Evolutionary conservation across 2,113 vertebrate species (phyloP), one percentile per base, ranked within the genome.

Genomic region (Odobenus rosmarus): DNA sequence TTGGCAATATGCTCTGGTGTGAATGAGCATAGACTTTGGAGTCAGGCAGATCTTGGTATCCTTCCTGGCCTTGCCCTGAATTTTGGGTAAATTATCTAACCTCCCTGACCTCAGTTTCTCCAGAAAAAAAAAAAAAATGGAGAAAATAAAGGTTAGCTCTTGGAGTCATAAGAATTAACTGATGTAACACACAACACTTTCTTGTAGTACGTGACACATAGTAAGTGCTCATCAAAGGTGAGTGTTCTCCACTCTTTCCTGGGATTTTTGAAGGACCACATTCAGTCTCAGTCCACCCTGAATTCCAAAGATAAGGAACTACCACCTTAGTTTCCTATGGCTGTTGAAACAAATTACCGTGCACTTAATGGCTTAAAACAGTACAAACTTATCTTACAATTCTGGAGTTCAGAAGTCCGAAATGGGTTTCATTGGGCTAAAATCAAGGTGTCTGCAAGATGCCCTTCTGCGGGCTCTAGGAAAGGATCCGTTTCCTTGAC

Each of bases 221-320:
- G 59, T 33, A 36, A 76, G 53, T 33, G 8, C 28, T 94, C 42
- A 46, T 6, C 24, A 49, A 64, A 31, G 0, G 10, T 61, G 28
- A 24, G 7, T 59, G 57, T 81, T 82, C 88, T 55, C 69, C 31
- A 23, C 31, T 71, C 67, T 82, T 87, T 10, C 5, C 39, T 57
- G 19, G 31, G 79, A 90, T 88, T 64, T 79, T 96, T 85, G 39
- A 96, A 67, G 39, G 62, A 74, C 64, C 51, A 26, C 1, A 23
- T 31, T 24, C 46, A 71, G 14, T 88, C 93, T 72, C 55, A 81
- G 46, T 67, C 86, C n/a, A 87, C 46, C 55, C 81, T 61, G 55
- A 86, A 86, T 89, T 80, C 83, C 90, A 86, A 24, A 86, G 36
- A 77, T 88, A 81, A 59, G 53, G 26, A 89, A 72, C 39, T 69